Evolutionary conservation across 2,113 vertebrate species (phyloP), one percentile per base, ranked within the genome.

Genomic region (Typhlomys cinereus): DNA sequence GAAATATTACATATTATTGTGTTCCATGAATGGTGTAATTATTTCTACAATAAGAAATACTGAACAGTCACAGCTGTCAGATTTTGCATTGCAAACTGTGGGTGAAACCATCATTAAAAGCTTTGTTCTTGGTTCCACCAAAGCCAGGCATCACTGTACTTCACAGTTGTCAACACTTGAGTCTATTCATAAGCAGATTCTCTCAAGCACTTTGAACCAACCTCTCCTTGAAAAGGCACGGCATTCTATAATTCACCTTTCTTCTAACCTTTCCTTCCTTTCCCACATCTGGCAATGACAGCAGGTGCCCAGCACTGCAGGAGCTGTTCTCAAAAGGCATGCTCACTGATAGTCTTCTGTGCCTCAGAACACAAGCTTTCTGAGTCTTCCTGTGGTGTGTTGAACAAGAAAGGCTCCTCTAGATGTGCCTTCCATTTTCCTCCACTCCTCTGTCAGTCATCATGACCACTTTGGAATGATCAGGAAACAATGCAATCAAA

Each of bases 11-110:
- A 89, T 31, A 78, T 92, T 91, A 88, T 54, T 95, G 75, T 74
- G 23, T 81, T 93, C 83, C 59, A 20, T 46, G 76, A 94, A 93
- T 76, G 92, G 91, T 41, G 27, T 84, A 96, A 96, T 97, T 96
- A 89, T 75, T 90, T 85, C 54, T 74, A 82, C 52, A 90, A 71
- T 73, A 90, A 88, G n/a, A n/a, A n/a, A n/a, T n/a, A n/a, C 73
- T 74, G 62, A 93, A 66, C 76, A 41, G 67, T 86, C 89, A 94
- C 84, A 92, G 46, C 80, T 62, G 59, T 70, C 94, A 79, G 7
- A 3, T 52, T 94, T 93, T 82, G 52, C 52, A 46, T 75, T 90
- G 87, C 41, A 87, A 87, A 54, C 69, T 73, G 36, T 85, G 91
- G 67, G 81, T 92, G 67, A 95, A 79, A 66, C 81, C 41, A 29